Conservation (phyloP, 2,888 invertebrate species). For the Protophormia terraenovae region DNA sequence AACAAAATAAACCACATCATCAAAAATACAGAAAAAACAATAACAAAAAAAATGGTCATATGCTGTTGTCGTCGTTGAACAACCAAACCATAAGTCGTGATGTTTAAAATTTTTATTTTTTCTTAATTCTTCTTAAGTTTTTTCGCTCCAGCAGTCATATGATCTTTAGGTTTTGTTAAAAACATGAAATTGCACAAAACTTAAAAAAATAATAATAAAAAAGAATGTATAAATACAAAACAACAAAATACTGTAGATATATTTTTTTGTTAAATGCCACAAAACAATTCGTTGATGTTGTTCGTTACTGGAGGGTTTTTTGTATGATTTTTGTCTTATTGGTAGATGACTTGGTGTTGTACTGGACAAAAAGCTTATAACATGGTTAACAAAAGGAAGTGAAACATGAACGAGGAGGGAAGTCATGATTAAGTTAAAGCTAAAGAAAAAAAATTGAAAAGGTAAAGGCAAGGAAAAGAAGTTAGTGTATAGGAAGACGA, state of each 20-base stretch:
- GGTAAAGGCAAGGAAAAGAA: neutral
- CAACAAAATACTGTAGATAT: neutral
- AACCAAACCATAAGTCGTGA: slow-evolving; percentile 58
- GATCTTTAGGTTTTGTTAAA: slow-evolving; percentile 59
- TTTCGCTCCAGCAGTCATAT: slow-evolving; percentile 53
- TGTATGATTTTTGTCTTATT: neutral
- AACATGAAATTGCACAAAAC: slow-evolving; percentile 64
- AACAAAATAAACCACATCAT: slow-evolving; percentile 26
- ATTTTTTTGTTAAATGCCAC: slow-evolving; percentile 43
- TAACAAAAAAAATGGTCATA: slow-evolving; percentile 37
- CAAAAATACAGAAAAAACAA: neutral
- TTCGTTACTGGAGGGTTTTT: slow-evolving; percentile 41
- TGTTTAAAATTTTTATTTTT: slow-evolving; percentile 30
- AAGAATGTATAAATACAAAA: too few relatives aligned
- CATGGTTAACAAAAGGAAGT: slow-evolving; percentile 24
- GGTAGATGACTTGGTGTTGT: neutral
- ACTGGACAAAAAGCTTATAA: slow-evolving; percentile 42
- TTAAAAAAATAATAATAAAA: slow-evolving; percentile 16
- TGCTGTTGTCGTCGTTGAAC: slow-evolving; percentile 41
- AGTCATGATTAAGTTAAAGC: slow-evolving; percentile 31
- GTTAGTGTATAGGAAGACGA: neutral
- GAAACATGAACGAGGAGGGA: slow-evolving; percentile 35
- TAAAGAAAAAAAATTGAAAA: neutral
- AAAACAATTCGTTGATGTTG: slow-evolving; percentile 38
- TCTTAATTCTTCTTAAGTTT: slow-evolving; percentile 11